A percentile compares a stretch with the other conserved stretches of the same genome.
These are phyloP conservation scores for Agonopterix subpropinquella DNA, from an alignment of 2,888 invertebrate genomes.

Conservation along the genomic window DNA sequence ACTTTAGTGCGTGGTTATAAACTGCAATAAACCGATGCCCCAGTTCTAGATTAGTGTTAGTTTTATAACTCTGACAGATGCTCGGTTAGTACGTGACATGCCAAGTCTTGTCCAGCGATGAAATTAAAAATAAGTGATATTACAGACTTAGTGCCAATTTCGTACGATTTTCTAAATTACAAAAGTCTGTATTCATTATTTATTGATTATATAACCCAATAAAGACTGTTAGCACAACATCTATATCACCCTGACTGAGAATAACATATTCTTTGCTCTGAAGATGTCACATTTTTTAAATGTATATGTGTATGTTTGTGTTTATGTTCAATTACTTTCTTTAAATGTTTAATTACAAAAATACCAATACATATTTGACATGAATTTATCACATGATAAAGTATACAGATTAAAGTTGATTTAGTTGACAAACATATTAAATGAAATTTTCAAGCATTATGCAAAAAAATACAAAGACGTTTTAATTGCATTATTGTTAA, in stretches of 20 bases:
- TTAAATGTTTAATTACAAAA: no score
- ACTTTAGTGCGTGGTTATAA: not conserved
- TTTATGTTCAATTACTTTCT: no score
- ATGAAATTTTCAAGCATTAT: slow-evolving; percentile 7
- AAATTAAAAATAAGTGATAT: no score
- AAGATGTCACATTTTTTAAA: no score
- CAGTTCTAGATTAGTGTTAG: slow-evolving; percentile 1
- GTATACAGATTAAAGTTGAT: slow-evolving; percentile 1
- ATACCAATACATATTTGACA: not conserved
- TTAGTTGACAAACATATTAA: slow-evolving; percentile 1
- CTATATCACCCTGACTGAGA: no score
- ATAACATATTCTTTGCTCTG: no score
- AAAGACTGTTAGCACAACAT: no score
- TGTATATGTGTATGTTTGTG: no score
- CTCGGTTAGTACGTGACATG: not conserved
- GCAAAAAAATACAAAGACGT: slow-evolving; percentile 5
- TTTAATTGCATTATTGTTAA: slow-evolving; percentile 10
- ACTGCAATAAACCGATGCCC: not conserved
- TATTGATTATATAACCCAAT: no score
- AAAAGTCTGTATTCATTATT: no score
- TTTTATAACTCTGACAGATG: not conserved
- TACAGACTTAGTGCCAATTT: no score
- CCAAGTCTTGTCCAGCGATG: not conserved
- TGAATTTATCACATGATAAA: not conserved
- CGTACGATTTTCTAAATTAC: no score